Evolutionary conservation across 2,113 vertebrate genomes (phyloP), one percentile per base, ranked within the genome.

Genomic region (Entelurus aequoreus): DNA sequence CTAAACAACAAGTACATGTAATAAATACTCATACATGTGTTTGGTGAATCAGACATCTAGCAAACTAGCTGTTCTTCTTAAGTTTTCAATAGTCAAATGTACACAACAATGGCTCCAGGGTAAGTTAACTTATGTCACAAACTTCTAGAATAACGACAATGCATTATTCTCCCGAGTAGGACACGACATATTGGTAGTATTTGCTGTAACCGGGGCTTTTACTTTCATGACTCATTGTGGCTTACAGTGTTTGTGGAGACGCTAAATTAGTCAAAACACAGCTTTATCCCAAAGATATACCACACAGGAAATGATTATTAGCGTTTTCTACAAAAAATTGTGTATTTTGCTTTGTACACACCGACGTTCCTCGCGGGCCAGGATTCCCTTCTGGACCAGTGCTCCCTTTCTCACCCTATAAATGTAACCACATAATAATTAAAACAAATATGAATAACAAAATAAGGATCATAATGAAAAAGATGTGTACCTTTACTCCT

Each of bases 401-500:
- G 11, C 68, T 74, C 16, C 88, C 89, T 49, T 86, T 80, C 40
- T 82, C 79, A 63, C 90, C 89, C 86, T 92, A 47, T 55, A 84
- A 56, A 78, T 44, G 40, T 52, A 56, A 78, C 37, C 48, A 56
- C 28, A 63, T 7, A 19, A 74, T 14, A 35, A 65, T 62, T n/a
- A 16, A 44, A 62, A 65, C 46, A 42, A 46, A 19, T 62, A 35
- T 70, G 46, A 10, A 36, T 46, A 37, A 10, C 68, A 8, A 59
- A 4, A 64, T 21, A 44, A 48, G 12, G 1, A 48, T 28, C 7
- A 9, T 46, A 46, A 57, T 1, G 19, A 8, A 12, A 67, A 42
- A 62, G 21, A 65, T 37, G 6, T 57, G 66, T 88, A 92, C 90
- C 88, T 93, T 93, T 13, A 92, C 81, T 81, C 89, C 89, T 78